These are phyloP conservation scores for Enteromius paludinosus DNA, from an alignment of 2,797 vertebrate genomes.

Conservation along the genomic window DNA sequence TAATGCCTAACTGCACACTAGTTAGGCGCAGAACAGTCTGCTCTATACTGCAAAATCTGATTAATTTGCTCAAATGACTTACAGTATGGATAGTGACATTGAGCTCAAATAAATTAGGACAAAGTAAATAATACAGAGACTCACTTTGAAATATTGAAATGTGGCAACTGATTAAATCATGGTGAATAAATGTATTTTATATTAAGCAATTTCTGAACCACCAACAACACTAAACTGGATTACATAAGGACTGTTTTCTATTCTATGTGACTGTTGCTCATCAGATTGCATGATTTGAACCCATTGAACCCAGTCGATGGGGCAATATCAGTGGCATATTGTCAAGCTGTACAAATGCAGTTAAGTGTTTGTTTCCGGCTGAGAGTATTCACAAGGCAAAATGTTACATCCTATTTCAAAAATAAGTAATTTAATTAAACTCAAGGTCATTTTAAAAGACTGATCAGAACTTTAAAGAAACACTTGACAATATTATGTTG, in stretches of 20 bases:
- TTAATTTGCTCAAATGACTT: conserved; percentile 1
- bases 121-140: not conserved
- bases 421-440: not conserved
- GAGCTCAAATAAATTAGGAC: not conserved
- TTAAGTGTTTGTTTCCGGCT: not conserved
- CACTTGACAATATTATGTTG: not conserved
- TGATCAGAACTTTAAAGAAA: not conserved
- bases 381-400: not conserved
- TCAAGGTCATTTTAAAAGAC: not conserved
- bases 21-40: not conserved
- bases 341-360: not conserved
- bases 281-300: not conserved
- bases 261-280: not conserved
- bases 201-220: not conserved
- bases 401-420: not conserved
- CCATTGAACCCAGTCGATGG: not conserved
- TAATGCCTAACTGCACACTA: conserved; percentile 7
- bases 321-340: not conserved
- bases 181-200: not conserved
- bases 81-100: not conserved
- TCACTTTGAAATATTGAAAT: not conserved
- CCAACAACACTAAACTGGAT: not conserved
- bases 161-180: not conserved
- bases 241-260: not conserved
- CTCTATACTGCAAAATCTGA: conserved; percentile 19